Conservation (phyloP, 2,113 vertebrate genomes). For the Mirza zaza region DNA sequence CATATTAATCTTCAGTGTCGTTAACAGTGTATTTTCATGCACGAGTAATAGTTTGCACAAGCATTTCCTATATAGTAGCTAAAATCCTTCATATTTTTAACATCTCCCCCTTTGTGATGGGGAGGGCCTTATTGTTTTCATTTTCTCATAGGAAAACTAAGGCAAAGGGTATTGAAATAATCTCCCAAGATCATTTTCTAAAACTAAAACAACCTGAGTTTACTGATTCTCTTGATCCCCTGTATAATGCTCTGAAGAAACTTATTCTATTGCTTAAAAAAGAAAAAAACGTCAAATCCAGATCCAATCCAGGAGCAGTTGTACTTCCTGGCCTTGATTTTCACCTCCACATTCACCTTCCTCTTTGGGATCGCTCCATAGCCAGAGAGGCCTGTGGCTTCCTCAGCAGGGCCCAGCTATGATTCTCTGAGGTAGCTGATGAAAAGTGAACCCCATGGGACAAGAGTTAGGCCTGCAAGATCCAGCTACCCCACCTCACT, state of each 20-base stretch:
- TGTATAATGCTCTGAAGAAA: background rate
- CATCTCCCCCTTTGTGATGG: background rate
- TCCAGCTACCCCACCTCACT: background rate
- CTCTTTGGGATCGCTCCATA: background rate
- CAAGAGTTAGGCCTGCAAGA: no score
- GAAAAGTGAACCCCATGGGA: background rate
- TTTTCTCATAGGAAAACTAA: conserved; percentile 49
- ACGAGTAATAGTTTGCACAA: background rate
- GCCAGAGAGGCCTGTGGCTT: background rate
- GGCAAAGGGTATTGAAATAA: background rate
- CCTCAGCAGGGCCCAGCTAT: background rate
- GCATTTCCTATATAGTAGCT: background rate
- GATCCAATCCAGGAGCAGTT: background rate
- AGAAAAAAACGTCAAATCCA: background rate
- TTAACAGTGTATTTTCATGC: background rate
- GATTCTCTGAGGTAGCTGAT: background rate
- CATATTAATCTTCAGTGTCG: background rate
- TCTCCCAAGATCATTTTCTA: conserved; percentile 12
- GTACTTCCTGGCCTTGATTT: background rate
- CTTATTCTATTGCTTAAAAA: background rate
- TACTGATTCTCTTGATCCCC: conserved; percentile 34
- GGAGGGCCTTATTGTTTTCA: background rate
- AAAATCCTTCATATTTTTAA: conserved; percentile 16
- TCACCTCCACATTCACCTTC: background rate
- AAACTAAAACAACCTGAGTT: background rate